Percentiles rank a stretch among this genome's conserved stretches.
These are phyloP conservation scores for Acanthoscelides obtectus DNA, from an alignment of 2,888 invertebrate genomes.

Conservation along the genomic window DNA sequence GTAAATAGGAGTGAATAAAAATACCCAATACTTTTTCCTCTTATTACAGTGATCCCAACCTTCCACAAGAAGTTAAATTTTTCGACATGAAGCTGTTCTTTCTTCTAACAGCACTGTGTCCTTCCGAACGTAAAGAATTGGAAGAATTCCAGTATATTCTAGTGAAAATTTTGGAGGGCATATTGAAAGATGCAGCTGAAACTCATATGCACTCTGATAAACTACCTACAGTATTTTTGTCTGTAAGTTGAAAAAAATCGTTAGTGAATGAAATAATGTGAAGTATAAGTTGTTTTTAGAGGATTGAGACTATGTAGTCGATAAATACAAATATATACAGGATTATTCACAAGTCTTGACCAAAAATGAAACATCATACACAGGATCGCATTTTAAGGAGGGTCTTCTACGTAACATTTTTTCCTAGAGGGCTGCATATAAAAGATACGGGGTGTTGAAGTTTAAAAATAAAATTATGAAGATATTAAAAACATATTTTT, in stretches of 20 bases:
- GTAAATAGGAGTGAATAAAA: neutral
- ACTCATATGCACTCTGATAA: slow-evolving; percentile 22
- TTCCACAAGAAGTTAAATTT: slow-evolving; percentile 69
- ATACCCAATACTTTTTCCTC: slow-evolving; percentile 1
- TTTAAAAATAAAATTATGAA: too few relatives aligned
- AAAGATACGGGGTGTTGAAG: too few relatives aligned
- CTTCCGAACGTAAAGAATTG: slow-evolving; percentile 61
- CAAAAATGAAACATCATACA: too few relatives aligned
- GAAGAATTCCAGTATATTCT: slow-evolving; percentile 66
- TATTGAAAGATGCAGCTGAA: slow-evolving; percentile 49
- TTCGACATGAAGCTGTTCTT: slow-evolving; percentile 88
- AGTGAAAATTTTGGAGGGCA: slow-evolving; percentile 62
- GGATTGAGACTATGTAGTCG: too few relatives aligned
- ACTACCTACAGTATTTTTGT: slow-evolving; percentile 19
- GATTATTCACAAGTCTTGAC: too few relatives aligned
- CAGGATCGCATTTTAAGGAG: too few relatives aligned
- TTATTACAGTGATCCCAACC: slow-evolving; percentile 51
- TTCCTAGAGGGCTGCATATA: too few relatives aligned
- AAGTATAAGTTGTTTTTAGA: too few relatives aligned
- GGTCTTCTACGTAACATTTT: too few relatives aligned
- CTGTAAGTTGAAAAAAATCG: slow-evolving; percentile 4
- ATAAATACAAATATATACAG: too few relatives aligned
- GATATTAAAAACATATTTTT: too few relatives aligned
- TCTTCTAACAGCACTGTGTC: slow-evolving; percentile 78
- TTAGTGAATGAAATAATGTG: too few relatives aligned